phyloP scores from a whole-genome alignment of 2,113 vertebrate genomes.

The Gymnorhina tibicen region DNA sequence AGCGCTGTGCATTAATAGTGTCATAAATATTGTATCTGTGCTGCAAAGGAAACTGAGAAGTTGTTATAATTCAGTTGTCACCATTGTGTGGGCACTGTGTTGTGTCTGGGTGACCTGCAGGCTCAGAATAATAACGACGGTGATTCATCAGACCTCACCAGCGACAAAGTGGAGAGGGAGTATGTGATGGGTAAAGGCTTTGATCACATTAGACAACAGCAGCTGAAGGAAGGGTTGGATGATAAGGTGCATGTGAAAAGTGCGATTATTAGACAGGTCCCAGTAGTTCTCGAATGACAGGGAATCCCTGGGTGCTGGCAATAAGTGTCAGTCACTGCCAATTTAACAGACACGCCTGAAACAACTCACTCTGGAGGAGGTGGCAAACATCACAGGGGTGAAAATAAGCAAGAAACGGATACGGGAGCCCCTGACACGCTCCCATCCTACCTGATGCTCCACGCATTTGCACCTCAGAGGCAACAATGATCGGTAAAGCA shows the following conservation, averaged over 20 bases:
- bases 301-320: not conserved
- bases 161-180: constrained; percentile 12
- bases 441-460: not conserved
- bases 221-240: not conserved
- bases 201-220: constrained; percentile 35
- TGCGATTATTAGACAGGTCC: not conserved
- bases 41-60: constrained; percentile 32
- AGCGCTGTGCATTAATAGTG: constrained; percentile 33
- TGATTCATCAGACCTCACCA: constrained; percentile 27
- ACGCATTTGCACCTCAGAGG: not conserved
- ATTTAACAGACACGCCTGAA: not conserved
- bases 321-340: constrained; percentile 51
- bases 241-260: not conserved
- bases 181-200: constrained; percentile 31
- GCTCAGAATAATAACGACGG: constrained; percentile 39
- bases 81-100: constrained; percentile 6
- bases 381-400: not conserved
- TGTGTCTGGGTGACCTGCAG: constrained; percentile 39
- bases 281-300: not conserved
- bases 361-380: constrained; percentile 14
- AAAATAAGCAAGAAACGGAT: not conserved
- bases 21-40: constrained; percentile 59
- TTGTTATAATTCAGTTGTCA: constrained; percentile 53
- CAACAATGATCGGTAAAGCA: not conserved
- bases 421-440: not conserved